These are phyloP conservation scores for Neoarius graeffei DNA, from an alignment of 2,113 vertebrate genomes.

Conservation along the genomic window DNA sequence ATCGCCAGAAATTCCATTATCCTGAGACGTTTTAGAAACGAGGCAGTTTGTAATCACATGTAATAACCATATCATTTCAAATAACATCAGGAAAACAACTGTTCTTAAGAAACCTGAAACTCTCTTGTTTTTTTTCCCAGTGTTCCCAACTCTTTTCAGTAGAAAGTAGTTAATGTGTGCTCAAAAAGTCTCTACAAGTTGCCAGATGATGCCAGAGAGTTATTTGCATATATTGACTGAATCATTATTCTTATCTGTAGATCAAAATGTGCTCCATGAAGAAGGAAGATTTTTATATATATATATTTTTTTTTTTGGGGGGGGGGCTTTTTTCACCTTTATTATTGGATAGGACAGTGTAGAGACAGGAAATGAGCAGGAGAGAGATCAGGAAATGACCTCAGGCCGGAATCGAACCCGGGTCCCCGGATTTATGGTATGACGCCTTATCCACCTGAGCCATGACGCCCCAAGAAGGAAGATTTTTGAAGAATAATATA, in stretches of 20 bases:
- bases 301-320: no score
- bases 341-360: no score
- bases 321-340: no score
- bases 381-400: no score
- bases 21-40: neutral
- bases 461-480: no score
- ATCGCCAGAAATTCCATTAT: neutral
- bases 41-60: no score
- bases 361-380: no score
- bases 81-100: neutral
- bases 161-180: neutral
- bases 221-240: neutral
- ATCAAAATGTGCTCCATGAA: neutral
- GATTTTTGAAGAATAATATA: neutral
- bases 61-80: neutral
- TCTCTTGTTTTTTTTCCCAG: neutral
- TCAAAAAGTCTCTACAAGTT: neutral
- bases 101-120: neutral
- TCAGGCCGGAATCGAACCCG: no score
- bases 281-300: neutral
- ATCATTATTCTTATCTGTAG: neutral
- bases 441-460: no score
- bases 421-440: no score
- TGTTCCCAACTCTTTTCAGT: neutral
- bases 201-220: neutral